Evolutionary conservation across 2,113 vertebrate species (phyloP).

Genomic region (Scytalopus superciliaris): DNA sequence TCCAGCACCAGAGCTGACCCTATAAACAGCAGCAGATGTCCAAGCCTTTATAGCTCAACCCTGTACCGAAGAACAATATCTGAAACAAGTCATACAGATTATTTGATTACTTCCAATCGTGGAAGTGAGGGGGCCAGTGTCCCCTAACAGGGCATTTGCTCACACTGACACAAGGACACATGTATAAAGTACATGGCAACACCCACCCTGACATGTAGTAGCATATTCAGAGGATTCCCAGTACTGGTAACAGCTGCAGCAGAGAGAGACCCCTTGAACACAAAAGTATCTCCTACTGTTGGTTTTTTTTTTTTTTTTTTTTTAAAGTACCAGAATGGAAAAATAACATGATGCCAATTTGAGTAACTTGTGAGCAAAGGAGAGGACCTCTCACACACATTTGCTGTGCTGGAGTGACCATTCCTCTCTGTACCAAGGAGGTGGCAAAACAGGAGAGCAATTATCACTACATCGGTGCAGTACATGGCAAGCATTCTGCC

Average conservation of each 20-base stretch:
- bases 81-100: background rate
- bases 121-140: background rate
- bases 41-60: background rate
- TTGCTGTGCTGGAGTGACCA: background rate
- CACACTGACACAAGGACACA: background rate
- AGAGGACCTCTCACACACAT: background rate
- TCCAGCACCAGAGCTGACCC: background rate
- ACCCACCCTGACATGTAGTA: fast-evolving
- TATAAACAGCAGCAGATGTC: background rate
- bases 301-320: background rate
- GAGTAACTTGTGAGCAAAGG: background rate
- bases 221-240: background rate
- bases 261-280: background rate
- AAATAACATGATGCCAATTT: background rate
- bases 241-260: background rate
- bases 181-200: background rate
- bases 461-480: background rate
- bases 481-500: background rate
- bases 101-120: background rate
- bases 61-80: background rate
- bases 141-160: background rate
- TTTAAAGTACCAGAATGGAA: background rate
- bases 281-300: background rate
- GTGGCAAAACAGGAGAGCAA: background rate
- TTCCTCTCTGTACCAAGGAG: background rate